phyloP scores from a whole-genome alignment of 2,888 invertebrate species.

The Ophraella communa region DNA sequence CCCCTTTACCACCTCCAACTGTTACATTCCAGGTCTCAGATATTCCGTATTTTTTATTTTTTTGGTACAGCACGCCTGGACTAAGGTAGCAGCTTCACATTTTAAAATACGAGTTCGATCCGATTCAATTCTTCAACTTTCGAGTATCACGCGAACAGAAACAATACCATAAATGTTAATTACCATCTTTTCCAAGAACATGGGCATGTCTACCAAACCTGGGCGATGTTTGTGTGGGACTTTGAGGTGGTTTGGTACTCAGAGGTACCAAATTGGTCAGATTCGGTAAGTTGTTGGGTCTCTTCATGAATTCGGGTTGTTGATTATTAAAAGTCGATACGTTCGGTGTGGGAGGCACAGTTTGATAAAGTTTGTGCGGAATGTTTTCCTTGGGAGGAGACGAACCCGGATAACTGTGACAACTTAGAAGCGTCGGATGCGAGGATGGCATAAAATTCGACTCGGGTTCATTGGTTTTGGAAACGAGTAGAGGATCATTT shows the following conservation, averaged over 20 bases:
- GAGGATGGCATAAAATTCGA: constrained; percentile 45
- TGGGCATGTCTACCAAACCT: constrained; percentile 56
- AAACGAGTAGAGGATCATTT: constrained; percentile 55
- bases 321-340: constrained; percentile 33
- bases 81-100: too few relatives aligned
- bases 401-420: constrained; percentile 63
- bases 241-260: constrained; percentile 68
- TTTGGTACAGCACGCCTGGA: too few relatives aligned
- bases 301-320: constrained; percentile 42
- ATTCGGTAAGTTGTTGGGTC: constrained; percentile 44
- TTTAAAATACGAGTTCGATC: too few relatives aligned
- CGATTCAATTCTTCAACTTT: too few relatives aligned
- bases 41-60: too few relatives aligned
- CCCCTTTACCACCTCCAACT: too few relatives aligned
- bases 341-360: constrained; percentile 62
- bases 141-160: too few relatives aligned
- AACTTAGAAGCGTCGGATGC: constrained; percentile 60
- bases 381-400: constrained; percentile 53
- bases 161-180: background rate
- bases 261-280: constrained; percentile 52
- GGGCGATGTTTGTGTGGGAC: constrained; percentile 68
- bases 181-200: constrained; percentile 30
- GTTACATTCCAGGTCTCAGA: too few relatives aligned
- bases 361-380: constrained; percentile 52
- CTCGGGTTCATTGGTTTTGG: constrained; percentile 10